Conservation (phyloP, 2,888 invertebrate species). For the Epiblema foenella region DNA sequence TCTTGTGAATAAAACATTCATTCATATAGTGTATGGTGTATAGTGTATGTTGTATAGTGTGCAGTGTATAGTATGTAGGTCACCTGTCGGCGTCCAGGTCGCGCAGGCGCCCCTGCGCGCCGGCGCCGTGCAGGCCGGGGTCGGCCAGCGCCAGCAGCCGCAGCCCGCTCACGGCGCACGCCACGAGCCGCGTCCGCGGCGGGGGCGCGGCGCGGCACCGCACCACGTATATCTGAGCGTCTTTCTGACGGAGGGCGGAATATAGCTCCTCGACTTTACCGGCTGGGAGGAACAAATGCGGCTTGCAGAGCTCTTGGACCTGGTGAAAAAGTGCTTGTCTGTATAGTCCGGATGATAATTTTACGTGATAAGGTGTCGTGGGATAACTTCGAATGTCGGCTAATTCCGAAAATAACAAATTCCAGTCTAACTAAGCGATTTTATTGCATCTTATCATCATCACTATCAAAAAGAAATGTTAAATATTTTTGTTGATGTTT, state of each 20-base stretch:
- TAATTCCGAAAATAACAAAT: too few species aligned
- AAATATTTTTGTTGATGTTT: too few species aligned
- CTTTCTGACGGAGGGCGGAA: slow-evolving; percentile 93
- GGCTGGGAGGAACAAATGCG: slow-evolving; percentile 92
- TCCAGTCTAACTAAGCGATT: too few species aligned
- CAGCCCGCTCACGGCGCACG: slow-evolving; percentile 92
- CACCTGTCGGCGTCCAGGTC: slow-evolving; percentile 83
- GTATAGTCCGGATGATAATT: too few species aligned
- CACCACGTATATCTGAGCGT: slow-evolving; percentile 98
- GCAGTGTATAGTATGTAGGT: too few species aligned
- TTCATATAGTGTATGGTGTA: too few species aligned
- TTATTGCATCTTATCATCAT: too few species aligned
- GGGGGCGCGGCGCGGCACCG: slow-evolving; percentile 86
- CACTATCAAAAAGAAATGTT: too few species aligned
- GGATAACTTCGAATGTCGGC: too few species aligned
- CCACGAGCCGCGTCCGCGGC: slow-evolving; percentile 89
- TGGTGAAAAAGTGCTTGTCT: slow-evolving; percentile 49
- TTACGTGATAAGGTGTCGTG: too few species aligned
- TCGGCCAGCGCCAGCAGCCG: slow-evolving; percentile 92
- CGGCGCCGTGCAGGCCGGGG: slow-evolving; percentile 92
- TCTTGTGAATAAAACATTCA: too few species aligned
- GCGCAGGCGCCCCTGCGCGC: slow-evolving; percentile 89
- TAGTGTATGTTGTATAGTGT: too few species aligned
- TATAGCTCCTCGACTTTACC: slow-evolving; percentile 96
- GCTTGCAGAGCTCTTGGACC: slow-evolving; percentile 90